Evolutionary conservation across 2,113 vertebrate species (phyloP), one percentile per base, ranked within the genome.

Genomic region (Ifrita kowaldi): DNA sequence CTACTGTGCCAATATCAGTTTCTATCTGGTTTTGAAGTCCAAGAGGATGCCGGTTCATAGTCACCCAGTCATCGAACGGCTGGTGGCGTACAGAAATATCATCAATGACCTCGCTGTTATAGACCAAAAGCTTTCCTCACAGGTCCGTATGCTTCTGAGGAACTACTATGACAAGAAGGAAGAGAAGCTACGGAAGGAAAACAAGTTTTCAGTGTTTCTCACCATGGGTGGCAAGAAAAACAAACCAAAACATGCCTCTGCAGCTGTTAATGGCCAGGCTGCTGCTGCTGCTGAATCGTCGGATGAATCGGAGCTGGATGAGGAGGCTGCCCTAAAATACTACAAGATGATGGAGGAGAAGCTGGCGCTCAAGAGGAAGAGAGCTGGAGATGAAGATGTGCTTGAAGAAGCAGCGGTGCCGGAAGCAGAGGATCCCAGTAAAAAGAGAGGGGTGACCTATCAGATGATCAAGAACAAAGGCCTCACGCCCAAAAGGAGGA

Each of bases 1-100:
- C 94, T 99, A 99, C 78, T 99, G 99, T 91, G 98, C 99, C 93
- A 99, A 99, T 85, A 99, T 99, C 95, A 99, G 99, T 50, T 99
- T 99, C 97, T 99, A 99, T 64, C 93, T 99, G 97, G 98, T 99
- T 50, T 88, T 99, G 78, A 99, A 99, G 97, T 97, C 99, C 6
- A 98, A 98, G 96, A 97, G 99, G 84, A 95, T 98, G 42, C 98
- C 98, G 0, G 98, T 98, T 67, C 99, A 99, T 5, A 99, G 98
- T 42, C 99, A 99, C 96, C 99, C 99, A 0, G 97, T 99, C 87
- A 99, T 99, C 2, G 99, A 99, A 82, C 98, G 99, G 71, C 98
- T 99, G 67, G 98, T 99, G 39, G 97, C 98, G 19, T 99, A 99
- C 89, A 98, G 99, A 91, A 99, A 98, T 49, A 77, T 98, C 47